Evolutionary conservation across 1,140 invertebrate genomes (phyloP).

Genomic region (Trinorchestia longiramus): DNA sequence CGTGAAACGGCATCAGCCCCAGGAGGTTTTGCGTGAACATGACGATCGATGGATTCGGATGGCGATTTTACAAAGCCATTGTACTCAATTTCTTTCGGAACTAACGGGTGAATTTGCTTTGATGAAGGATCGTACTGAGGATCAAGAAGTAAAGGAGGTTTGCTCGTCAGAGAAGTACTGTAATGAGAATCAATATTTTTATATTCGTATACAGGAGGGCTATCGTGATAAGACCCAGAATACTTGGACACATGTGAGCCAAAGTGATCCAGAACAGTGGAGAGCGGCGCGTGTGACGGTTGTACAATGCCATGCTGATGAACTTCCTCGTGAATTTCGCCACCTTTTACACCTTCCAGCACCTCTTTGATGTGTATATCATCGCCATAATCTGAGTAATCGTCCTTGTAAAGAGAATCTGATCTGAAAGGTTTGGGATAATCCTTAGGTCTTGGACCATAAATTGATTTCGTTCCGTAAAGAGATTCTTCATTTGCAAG

Average conservation of each 20-base stretch:
- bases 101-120: not conserved
- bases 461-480: conserved; percentile 23
- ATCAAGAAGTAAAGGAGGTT: not conserved
- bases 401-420: not conserved
- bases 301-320: conserved; percentile 22
- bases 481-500: not conserved
- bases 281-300: not conserved
- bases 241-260: not conserved
- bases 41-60: not conserved
- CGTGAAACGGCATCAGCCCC: not conserved
- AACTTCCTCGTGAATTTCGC: conserved; percentile 24
- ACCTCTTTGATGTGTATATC: conserved; percentile 36
- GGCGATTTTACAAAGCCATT: not conserved
- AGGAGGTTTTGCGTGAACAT: not conserved
- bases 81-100: conserved; percentile 20
- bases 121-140: not conserved
- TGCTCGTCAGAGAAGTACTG: not conserved
- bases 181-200: not conserved
- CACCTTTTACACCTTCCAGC: conserved; percentile 16
- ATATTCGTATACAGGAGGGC: conserved; percentile 12
- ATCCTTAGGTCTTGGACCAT: not conserved
- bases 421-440: not conserved
- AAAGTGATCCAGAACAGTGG: not conserved
- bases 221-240: not conserved
- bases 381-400: not conserved